Percentiles rank a stretch among this genome's conserved stretches.
These are phyloP conservation scores for Acanthosepion pharaonis DNA, from an alignment of 2,888 invertebrate genomes.

Conservation along the genomic window DNA sequence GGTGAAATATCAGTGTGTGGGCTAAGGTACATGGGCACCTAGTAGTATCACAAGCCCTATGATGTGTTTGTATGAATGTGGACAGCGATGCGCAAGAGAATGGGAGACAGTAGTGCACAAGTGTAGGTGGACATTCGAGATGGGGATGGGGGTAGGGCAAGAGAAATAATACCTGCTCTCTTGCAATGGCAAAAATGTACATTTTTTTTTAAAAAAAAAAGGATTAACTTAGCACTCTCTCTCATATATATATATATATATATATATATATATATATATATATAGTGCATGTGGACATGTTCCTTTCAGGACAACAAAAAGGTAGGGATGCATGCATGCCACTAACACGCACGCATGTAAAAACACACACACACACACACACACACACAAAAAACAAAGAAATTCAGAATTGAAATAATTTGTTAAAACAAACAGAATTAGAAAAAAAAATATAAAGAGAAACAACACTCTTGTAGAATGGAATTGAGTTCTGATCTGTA, in stretches of 20 bases:
- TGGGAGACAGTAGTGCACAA: neutral
- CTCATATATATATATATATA: no score
- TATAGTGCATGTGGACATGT: neutral
- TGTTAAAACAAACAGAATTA: neutral
- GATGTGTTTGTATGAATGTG: neutral
- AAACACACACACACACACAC: neutral
- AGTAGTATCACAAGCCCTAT: conserved; percentile 23
- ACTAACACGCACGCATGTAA: no score
- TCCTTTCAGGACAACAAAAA: neutral
- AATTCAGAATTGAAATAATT: neutral
- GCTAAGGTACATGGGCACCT: neutral
- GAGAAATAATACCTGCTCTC: neutral
- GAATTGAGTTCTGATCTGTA: neutral
- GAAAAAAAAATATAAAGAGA: neutral
- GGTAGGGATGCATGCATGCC: neutral
- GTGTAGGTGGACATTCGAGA: neutral
- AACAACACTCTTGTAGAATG: neutral
- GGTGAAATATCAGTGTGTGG: neutral
- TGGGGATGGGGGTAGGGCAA: neutral
- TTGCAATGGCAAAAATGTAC: neutral
- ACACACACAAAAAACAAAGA: neutral
- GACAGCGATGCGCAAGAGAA: neutral
- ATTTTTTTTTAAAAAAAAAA: neutral
- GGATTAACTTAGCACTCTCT: neutral
- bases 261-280: no score